A percentile compares a stretch with the other conserved stretches of the same genome.
Evolutionary conservation across 2,888 invertebrate genomes (phyloP).

Genomic region (Pharmacophagus antenor): DNA sequence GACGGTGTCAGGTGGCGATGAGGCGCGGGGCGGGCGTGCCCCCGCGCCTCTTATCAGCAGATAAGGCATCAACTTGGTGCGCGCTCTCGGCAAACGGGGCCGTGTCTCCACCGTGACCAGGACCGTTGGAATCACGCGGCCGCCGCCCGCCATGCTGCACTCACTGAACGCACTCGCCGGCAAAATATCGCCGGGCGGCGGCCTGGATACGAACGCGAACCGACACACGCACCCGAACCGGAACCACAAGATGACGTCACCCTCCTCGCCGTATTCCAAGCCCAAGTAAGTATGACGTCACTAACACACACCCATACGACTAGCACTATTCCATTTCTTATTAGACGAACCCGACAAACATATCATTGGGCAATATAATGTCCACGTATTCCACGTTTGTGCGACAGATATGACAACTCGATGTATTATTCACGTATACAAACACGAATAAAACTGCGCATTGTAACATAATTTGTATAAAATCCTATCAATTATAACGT

Average conservation of each 20-base stretch:
- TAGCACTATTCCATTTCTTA: too few species aligned
- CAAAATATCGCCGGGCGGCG: conserved; percentile 91
- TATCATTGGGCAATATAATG: too few species aligned
- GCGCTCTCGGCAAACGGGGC: conserved; percentile 62
- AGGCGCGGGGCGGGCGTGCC: conserved; percentile 75
- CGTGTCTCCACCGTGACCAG: conserved; percentile 74
- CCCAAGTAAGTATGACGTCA: conserved; percentile 70
- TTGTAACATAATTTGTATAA: too few species aligned
- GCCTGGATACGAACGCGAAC: conserved; percentile 86
- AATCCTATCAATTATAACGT: too few species aligned
- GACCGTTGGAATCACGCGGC: conserved; percentile 69
- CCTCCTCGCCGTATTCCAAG: conserved; percentile 74
- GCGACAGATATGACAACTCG: too few species aligned
- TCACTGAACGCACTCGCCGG: conserved; percentile 93
- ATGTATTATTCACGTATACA: too few species aligned
- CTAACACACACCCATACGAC: too few species aligned
- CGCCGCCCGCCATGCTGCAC: conserved; percentile 91
- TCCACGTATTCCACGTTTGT: too few species aligned
- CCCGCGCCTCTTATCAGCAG: conserved; percentile 79
- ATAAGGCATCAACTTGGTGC: conserved; percentile 70
- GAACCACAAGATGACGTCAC: conserved; percentile 71
- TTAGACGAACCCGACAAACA: too few species aligned
- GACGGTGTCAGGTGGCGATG: conserved; percentile 76
- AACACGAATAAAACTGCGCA: too few species aligned
- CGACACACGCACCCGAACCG: conserved; percentile 79